Base-by-base conservation (phyloP, 1,140 invertebrate genomes). In the Eumeta japonica region DNA sequence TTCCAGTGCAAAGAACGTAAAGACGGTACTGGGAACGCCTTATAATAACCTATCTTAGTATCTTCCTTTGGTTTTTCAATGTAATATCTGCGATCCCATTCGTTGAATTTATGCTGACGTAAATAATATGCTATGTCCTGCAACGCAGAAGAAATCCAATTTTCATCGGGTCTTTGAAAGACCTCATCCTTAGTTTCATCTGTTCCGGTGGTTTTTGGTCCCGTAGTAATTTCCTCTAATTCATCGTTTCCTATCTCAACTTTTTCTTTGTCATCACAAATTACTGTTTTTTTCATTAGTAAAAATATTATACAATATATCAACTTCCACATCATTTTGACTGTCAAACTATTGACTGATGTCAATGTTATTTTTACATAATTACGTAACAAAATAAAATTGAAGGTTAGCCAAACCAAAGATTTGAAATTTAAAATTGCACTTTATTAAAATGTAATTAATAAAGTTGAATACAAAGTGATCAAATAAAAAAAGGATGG, bases 91-190 rank as follows among this genome's bases (percentile, higher is more conserved):
- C 73, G 67, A 61, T 84, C 82, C 52, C 77, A 84, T 45, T 82
- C 81, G 32, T 77, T 78, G 45, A 84, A 85, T 60, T 84, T 84
- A 44, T 83, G 76, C 12, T 75, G 61, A 30, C 82, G 62, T 28
- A 85, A 59, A 46, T 78, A 83, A 57, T 81, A 84, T 2, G 78
- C 82, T 12, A 83, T 73, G 41, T 83, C 77, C 45, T 62, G 68
- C 11, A 81, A 34, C n/a, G 49, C 56, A 5, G 16, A 31, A 20
- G 35, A 29, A 10, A 41, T 32, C 43, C 41, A 50, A 28, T 48
- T 38, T 10, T 54, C 52, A 18, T 51, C 50, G 9, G 40, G 38
- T n/a, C 46, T 15, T 32, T 43, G 30, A 41, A 36, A 48, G 10
- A 19, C 32, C 4, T 17, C 16, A 10, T 35, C 16, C 11, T 13